Percentiles rank a stretch among this genome's conserved stretches.
Evolutionary conservation across 2,888 invertebrate species (phyloP).

Genomic region (Leptothorax acervorum): DNA sequence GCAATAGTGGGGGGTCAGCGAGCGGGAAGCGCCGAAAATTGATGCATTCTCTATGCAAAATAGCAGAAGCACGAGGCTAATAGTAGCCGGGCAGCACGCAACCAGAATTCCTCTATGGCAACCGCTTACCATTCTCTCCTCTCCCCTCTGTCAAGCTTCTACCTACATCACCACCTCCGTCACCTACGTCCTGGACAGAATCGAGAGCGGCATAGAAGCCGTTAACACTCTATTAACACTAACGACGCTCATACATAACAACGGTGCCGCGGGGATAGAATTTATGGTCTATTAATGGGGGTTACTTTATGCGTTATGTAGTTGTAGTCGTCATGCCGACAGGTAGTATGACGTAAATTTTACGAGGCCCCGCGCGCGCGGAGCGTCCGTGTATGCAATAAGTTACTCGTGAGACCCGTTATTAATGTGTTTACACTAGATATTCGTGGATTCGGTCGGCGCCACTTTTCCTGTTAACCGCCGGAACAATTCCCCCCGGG

Average conservation of each 20-base stretch:
- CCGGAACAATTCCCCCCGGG: constrained; percentile 14
- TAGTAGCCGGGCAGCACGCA: constrained; percentile 79
- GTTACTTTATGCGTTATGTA: constrained; percentile 83
- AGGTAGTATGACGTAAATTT: constrained; percentile 79
- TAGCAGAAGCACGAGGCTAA: constrained; percentile 80
- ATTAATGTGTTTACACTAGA: constrained; percentile 56
- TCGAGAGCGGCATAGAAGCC: constrained; percentile 83
- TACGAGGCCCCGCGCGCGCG: constrained; percentile 65
- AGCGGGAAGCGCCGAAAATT: constrained; percentile 81
- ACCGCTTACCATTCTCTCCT: constrained; percentile 58
- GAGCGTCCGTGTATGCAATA: constrained; percentile 56
- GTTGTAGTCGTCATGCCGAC: constrained; percentile 75
- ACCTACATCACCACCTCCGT: constrained; percentile 77
- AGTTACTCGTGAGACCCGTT: constrained; percentile 48
- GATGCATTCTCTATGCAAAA: constrained; percentile 84
- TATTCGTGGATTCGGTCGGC: constrained; percentile 48
- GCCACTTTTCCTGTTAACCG: constrained; percentile 52
- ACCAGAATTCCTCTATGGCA: constrained; percentile 72
- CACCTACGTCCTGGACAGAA: constrained; percentile 86
- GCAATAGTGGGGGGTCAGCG: constrained; percentile 53
- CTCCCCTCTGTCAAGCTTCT: constrained; percentile 55
- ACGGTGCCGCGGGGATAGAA: constrained; percentile 80
- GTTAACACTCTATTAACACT: constrained; percentile 86
- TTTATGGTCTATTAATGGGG: constrained; percentile 85
- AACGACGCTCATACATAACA: constrained; percentile 85